Conservation (phyloP, 2,797 vertebrate genomes). For the Furcifer pardalis region DNA sequence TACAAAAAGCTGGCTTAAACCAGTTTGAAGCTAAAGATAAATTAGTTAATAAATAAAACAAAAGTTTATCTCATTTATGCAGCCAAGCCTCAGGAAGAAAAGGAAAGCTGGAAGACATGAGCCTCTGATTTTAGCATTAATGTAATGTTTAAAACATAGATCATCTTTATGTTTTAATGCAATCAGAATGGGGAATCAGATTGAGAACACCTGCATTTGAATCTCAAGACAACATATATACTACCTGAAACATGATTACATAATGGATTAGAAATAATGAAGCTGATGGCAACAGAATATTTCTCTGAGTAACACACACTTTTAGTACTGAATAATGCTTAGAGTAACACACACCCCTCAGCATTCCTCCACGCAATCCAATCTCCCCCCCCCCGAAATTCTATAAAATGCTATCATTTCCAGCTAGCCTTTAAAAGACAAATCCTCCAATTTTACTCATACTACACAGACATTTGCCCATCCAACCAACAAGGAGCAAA, state of each 20-base stretch:
- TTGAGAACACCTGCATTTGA: not conserved
- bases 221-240: not conserved
- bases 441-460: constrained; percentile 27
- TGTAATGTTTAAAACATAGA: not conserved
- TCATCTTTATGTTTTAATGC: not conserved
- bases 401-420: constrained; percentile 49
- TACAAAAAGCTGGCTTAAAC: not conserved
- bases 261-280: not conserved
- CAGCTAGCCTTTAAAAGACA: constrained; percentile 47
- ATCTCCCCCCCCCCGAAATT: not conserved
- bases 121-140: not conserved
- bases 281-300: not conserved
- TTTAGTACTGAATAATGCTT: no score
- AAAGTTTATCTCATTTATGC: not conserved
- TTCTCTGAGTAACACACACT: no score
- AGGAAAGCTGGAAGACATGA: not conserved
- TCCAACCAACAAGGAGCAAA: constrained; percentile 62
- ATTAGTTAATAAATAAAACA: no score
- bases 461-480: constrained; percentile 62
- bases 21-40: no score
- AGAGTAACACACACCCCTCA: not conserved
- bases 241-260: not conserved
- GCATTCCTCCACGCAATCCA: not conserved
- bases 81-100: not conserved
- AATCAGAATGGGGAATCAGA: not conserved